Base-by-base conservation (phyloP, 2,888 invertebrate species). In the Nomada fucata region DNA sequence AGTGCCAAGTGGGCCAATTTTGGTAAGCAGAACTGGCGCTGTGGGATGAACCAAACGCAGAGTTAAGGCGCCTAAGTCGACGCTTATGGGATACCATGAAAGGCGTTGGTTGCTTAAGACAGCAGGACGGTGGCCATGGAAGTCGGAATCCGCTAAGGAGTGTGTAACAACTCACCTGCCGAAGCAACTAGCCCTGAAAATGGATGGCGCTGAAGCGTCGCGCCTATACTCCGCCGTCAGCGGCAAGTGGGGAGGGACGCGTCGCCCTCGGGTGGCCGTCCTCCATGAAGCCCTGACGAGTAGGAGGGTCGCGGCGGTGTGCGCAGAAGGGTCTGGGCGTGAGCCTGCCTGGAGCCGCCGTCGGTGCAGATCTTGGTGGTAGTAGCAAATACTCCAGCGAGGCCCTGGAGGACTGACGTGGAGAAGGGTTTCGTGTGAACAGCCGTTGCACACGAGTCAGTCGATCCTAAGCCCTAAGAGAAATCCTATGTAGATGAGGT, bases 81-180 rank as follows among this genome's bases (percentile, higher is more conserved):
- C 91, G 90, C 90, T 90, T 69, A n/a, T n/a, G n/a, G n/a, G n/a
- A n/a, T n/a, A n/a, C n/a, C n/a, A n/a, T n/a, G n/a, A n/a, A n/a
- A n/a, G n/a, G n/a, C n/a, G n/a, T n/a, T n/a, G n/a, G n/a, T n/a
- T n/a, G n/a, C n/a, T n/a, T n/a, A n/a, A n/a, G n/a, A n/a, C n/a
- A n/a, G n/a, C n/a, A 95, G 95, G 95, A 95, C 95, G 95, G 96
- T 96, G 96, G 95, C 95, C 96, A 96, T 96, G 96, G 96, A 96
- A 96, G 96, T 96, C 95, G 96, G 95, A 95, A 95, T 69, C 57
- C 69, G 57, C 26, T 57, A 69, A 69, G 57, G 69, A 57, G 69
- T 57, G 44, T 64, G 64, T 65, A 65, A 47, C 64, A 47, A 53
- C 11, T 63, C 63, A 95, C 95, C 95, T 95, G 95, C 95, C 95